A percentile compares a stretch with the other conserved stretches of the same genome.
phyloP scores from a whole-genome alignment of 2,888 invertebrate genomes.

The Clusia tigrina region DNA sequence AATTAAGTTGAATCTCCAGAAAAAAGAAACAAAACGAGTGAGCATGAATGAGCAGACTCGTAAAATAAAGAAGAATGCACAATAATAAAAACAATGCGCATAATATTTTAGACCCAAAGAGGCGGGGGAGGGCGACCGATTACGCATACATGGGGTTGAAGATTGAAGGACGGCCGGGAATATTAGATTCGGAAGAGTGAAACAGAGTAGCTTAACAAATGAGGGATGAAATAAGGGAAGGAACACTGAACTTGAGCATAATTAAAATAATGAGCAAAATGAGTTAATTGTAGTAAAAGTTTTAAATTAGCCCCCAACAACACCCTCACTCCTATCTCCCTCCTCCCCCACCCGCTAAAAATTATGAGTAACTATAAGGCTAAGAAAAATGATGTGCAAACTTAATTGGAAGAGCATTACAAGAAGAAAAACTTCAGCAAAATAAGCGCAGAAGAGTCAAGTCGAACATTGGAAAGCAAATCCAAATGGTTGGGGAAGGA shows the following conservation, averaged over 20 bases:
- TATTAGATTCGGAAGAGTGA: not conserved
- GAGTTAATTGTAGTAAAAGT: conserved; percentile 33
- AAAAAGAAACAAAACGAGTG: not conserved
- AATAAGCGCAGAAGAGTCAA: too few species aligned
- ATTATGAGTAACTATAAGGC: too few species aligned
- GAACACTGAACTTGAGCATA: not conserved
- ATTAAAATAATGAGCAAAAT: conserved; percentile 29
- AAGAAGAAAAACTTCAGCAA: too few species aligned
- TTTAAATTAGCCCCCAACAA: conserved; percentile 30
- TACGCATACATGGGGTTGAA: not conserved
- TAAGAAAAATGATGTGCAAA: too few species aligned
- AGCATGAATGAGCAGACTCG: not conserved
- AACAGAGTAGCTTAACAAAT: not conserved
- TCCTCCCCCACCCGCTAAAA: too few species aligned
- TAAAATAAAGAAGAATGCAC: not conserved
- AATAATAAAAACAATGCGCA: not conserved
- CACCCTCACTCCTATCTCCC: too few species aligned
- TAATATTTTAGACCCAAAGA: not conserved
- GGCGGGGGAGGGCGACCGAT: not conserved
- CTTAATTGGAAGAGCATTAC: too few species aligned
- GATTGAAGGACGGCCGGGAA: not conserved
- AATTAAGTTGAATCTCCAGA: conserved; percentile 43
- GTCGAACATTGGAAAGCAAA: too few species aligned
- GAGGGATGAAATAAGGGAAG: not conserved
- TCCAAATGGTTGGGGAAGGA: too few species aligned